These are phyloP conservation scores for Neoniphon sammara DNA, from an alignment of 2,797 vertebrate genomes.

Conservation along the genomic window DNA sequence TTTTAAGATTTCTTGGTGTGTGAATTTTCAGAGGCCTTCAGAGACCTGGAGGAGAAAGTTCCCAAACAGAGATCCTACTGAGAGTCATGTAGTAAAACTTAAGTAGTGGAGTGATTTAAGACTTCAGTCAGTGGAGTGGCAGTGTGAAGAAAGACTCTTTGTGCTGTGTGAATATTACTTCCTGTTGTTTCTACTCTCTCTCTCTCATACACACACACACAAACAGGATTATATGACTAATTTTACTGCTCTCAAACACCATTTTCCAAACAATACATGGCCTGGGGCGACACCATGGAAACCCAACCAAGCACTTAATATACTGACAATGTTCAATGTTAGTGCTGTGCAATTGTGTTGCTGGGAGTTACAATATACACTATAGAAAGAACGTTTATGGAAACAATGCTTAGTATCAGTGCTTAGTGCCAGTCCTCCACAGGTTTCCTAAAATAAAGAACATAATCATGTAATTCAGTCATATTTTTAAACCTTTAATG, in stretches of 20 bases:
- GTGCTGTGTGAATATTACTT: not conserved
- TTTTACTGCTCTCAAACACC: constrained; percentile 16
- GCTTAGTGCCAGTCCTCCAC: no score
- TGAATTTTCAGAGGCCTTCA: not conserved
- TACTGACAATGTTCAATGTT: not conserved
- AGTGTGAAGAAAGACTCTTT: not conserved
- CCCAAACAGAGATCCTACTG: not conserved
- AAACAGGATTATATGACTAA: constrained; percentile 7
- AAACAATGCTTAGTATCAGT: not conserved
- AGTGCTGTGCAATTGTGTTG: not conserved
- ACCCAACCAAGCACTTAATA: constrained; percentile 43
- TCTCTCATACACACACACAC: not conserved
- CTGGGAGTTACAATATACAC: not conserved
- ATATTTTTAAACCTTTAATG: not conserved
- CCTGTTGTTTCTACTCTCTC: not conserved
- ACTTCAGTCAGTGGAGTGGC: not conserved
- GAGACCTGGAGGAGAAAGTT: not conserved
- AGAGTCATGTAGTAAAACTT: not conserved
- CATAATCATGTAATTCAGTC: not conserved
- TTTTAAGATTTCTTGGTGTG: not conserved
- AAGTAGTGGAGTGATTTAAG: not conserved
- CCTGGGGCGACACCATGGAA: constrained; percentile 38
- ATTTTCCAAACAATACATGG: constrained; percentile 26
- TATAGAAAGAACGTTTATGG: not conserved
- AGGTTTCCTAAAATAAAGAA: not conserved